A percentile compares a stretch with the other conserved stretches of the same genome.
Conservation (phyloP, 2,113 vertebrate genomes). For the Speoplatyrhinus poulsoni region DNA sequence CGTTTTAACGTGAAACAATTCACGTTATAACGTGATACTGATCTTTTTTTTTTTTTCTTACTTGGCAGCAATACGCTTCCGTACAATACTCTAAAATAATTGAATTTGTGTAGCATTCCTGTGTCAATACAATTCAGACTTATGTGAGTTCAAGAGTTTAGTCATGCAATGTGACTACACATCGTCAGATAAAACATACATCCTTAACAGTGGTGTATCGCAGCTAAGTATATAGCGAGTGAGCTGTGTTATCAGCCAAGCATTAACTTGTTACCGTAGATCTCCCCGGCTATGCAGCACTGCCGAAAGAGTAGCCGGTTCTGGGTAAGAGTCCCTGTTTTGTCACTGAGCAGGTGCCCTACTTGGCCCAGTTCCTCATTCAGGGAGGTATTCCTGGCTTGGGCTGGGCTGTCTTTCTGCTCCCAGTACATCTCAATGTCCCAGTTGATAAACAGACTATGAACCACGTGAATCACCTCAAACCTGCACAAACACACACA, state of each 20-base stretch:
- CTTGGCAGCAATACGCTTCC: too few relatives aligned
- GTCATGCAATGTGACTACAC: too few relatives aligned
- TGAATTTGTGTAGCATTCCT: background rate
- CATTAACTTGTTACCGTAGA: slow-evolving; percentile 78
- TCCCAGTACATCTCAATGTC: slow-evolving; percentile 83
- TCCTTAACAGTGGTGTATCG: background rate
- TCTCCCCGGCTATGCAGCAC: slow-evolving; percentile 83
- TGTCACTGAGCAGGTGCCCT: slow-evolving; percentile 90
- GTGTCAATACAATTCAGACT: background rate
- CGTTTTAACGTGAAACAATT: too few relatives aligned
- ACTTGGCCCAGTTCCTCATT: slow-evolving; percentile 91
- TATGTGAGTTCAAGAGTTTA: too few relatives aligned
- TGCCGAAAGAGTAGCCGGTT: slow-evolving; percentile 90
- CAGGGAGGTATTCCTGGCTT: slow-evolving; percentile 85
- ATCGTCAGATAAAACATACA: background rate
- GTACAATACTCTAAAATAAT: background rate
- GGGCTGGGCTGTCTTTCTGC: slow-evolving; percentile 72
- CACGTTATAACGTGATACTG: too few relatives aligned
- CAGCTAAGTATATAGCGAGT: background rate
- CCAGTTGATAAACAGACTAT: slow-evolving; percentile 90
- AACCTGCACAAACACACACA: slow-evolving; percentile 62
- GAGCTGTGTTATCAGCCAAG: too few relatives aligned
- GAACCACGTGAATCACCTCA: slow-evolving; percentile 88
- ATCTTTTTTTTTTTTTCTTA: too few relatives aligned
- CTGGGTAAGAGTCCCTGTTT: slow-evolving; percentile 93